A percentile compares a stretch with the other conserved stretches of the same genome.
Conservation (phyloP, 2,113 vertebrate genomes). For the Alexandromys fortis region DNA sequence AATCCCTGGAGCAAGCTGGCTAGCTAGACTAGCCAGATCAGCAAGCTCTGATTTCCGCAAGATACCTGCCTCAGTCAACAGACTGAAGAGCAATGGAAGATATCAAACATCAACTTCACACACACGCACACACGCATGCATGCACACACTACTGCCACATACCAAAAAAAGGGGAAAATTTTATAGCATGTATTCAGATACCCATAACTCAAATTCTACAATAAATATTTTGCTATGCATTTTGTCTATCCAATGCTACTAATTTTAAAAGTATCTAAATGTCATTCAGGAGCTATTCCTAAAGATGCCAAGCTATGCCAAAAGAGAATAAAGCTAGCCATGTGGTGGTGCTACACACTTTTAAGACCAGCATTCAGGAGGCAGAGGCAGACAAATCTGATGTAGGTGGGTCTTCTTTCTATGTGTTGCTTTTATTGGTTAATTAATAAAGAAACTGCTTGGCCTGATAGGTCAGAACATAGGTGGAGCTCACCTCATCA, state of each 20-base stretch:
- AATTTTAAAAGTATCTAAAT: constrained; percentile 10
- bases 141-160: background rate
- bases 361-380: background rate
- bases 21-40: background rate
- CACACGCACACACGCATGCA: background rate
- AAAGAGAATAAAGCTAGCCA: background rate
- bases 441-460: no score
- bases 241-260: background rate
- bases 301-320: constrained; percentile 8
- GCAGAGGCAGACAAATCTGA: background rate
- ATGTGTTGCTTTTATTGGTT: no score
- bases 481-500: no score
- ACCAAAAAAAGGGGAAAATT: background rate
- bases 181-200: constrained; percentile 40
- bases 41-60: background rate
- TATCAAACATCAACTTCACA: background rate
- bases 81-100: background rate
- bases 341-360: background rate
- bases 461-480: no score
- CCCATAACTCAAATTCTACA: background rate
- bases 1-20: background rate
- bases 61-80: background rate
- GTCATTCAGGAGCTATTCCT: constrained; percentile 43
- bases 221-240: constrained; percentile 37
- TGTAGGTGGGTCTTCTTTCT: no score